phyloP scores from a whole-genome alignment of 2,797 vertebrate genomes.

The Chelonia mydas region DNA sequence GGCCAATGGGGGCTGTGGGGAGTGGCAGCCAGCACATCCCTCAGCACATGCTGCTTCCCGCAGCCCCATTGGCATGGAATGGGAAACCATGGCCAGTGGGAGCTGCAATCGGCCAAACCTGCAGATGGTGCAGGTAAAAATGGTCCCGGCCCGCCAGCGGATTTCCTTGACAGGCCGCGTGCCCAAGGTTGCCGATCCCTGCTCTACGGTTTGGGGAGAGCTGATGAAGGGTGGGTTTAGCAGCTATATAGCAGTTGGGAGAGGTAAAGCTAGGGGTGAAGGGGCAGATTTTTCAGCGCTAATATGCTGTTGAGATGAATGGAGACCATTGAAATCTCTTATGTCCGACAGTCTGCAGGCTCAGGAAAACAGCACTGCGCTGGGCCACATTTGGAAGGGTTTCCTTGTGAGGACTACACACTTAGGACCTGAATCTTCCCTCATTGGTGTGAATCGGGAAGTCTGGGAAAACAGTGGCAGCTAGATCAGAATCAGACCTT shows the following conservation, averaged over 20 bases:
- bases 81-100: no score
- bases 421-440: background rate
- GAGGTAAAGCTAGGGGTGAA: background rate
- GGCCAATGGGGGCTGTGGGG: no score
- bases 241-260: background rate
- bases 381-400: background rate
- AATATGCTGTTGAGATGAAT: background rate
- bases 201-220: background rate
- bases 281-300: background rate
- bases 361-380: background rate
- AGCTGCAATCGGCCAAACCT: no score
- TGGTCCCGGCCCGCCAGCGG: no score
- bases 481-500: background rate
- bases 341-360: background rate
- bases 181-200: no score
- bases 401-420: background rate
- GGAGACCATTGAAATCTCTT: background rate
- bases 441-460: background rate
- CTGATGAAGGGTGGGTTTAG: background rate
- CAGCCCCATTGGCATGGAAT: no score
- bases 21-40: no score
- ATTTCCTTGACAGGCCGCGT: no score
- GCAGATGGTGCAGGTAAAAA: no score
- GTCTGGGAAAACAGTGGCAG: background rate
- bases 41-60: no score